A percentile compares a stretch with the other conserved stretches of the same genome.
Evolutionary conservation across 2,888 invertebrate genomes (phyloP).

Genomic region (Myopa tessellatipennis): DNA sequence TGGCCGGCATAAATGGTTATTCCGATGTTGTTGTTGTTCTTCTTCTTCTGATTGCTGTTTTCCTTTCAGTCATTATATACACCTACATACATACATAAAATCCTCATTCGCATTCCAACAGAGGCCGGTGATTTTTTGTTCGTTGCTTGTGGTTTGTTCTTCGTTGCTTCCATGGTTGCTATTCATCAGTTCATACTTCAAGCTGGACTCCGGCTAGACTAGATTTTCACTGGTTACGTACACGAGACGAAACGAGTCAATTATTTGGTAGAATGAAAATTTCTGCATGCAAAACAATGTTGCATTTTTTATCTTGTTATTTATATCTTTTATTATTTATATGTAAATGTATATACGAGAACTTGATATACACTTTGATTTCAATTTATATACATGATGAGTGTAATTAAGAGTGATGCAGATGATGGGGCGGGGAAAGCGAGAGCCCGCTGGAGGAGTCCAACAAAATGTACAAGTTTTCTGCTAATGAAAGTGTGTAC

Average conservation of each 20-base stretch:
- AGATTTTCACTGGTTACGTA: not conserved
- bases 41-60: not conserved
- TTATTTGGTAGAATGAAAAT: not conserved
- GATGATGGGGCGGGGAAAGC: too few relatives aligned
- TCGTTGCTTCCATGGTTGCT: too few relatives aligned
- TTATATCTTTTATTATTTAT: too few relatives aligned
- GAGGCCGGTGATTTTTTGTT: slow-evolving; percentile 39
- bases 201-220: not conserved
- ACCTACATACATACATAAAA: not conserved
- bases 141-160: not conserved
- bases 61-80: not conserved
- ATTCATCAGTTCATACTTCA: not conserved
- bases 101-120: slow-evolving; percentile 39
- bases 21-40: not conserved
- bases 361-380: too few relatives aligned
- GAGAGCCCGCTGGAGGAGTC: too few relatives aligned
- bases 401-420: too few relatives aligned
- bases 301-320: not conserved
- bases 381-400: too few relatives aligned
- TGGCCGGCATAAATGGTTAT: not conserved
- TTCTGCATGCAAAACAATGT: not conserved
- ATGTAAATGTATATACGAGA: not conserved
- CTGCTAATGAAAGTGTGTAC: not conserved
- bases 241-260: not conserved
- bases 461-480: too few relatives aligned